These are phyloP conservation scores for Armadillidium nasatum DNA, from an alignment of 1,140 invertebrate genomes.

Conservation along the genomic window DNA sequence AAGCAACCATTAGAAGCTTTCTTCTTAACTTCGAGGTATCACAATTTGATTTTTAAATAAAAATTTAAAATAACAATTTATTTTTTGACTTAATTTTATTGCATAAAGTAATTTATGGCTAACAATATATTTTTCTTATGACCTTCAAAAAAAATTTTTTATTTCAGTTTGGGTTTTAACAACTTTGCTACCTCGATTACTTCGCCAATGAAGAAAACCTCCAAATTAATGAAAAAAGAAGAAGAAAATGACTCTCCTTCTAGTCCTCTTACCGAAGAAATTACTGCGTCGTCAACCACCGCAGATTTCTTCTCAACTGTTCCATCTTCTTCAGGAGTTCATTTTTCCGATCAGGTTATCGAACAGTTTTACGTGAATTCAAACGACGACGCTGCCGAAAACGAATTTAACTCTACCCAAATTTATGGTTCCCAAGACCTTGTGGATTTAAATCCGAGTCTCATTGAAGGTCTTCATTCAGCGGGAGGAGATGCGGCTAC, in stretches of 20 bases:
- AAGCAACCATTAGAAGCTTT: not conserved
- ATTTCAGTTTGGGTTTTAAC: not conserved
- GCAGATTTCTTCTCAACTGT: not conserved
- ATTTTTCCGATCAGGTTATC: not conserved
- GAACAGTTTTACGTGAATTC: not conserved
- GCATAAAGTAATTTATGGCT: not conserved
- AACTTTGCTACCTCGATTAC: not conserved
- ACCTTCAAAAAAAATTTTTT: not conserved
- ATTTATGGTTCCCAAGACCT: not conserved
- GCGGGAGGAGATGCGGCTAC: not conserved
- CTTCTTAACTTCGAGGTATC: not conserved
- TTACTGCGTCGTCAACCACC: not conserved
- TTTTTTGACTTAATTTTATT: not conserved
- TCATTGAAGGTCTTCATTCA: not conserved
- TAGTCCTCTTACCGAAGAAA: not conserved
- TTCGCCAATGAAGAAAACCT: not conserved
- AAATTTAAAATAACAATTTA: not conserved
- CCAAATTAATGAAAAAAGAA: not conserved
- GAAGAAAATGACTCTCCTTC: too few species aligned
- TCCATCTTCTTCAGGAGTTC: not conserved
- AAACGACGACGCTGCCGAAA: not conserved
- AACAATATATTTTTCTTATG: not conserved
- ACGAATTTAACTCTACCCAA: not conserved
- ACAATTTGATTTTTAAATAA: not conserved
- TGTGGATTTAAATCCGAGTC: not conserved